Base-by-base conservation (phyloP, 2,797 vertebrate species). In the Spinibarbus caldwelli region DNA sequence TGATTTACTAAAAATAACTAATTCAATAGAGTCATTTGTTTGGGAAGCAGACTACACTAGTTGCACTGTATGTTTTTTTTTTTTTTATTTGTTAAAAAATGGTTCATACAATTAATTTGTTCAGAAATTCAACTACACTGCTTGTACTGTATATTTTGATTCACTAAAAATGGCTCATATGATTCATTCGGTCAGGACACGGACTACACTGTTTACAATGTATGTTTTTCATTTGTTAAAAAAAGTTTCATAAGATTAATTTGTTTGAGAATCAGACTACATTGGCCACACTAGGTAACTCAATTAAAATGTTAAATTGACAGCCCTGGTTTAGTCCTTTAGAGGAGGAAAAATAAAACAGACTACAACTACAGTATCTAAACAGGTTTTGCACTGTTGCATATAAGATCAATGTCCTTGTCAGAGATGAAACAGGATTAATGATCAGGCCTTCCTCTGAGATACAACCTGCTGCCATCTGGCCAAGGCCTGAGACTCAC, bases 401-500 rank as follows among this genome's bases (percentile, higher is more conserved):
- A 68, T 36, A 34, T 38, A 78, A 59, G 49, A 78, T 78, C 64
- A 84, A 78, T 64, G 68, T 77, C 59, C 79, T 73, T 80, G 82
- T 57, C 67, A 73, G 19, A 59, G 47, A 45, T 66, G 36, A 80
- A 77, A 52, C 38, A 64, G 70, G 29, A 79, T 76, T 86, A 10
- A 77, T 84, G 47, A 77, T 57, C 34, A 49, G 41, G 10, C n/a
- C 31, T 67, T 77, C 43, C 52, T 79, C 10, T 19, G 38, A 62
- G 73, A 68, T 57, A 62, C 52, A 71, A 47, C 49, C 81, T 59
- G 9, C n/a, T 41, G 75, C 23, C 34, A 71, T 78, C 66, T 80
- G 34, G 80, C 34, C n/a, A 21, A 76, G 49, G 49, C 5, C 52
- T 45, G 34, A 77, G 43, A 95, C 97, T 97, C 94, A 99, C 98